Conservation (phyloP, 2,113 vertebrate genomes). For the Macrotis lagotis region DNA sequence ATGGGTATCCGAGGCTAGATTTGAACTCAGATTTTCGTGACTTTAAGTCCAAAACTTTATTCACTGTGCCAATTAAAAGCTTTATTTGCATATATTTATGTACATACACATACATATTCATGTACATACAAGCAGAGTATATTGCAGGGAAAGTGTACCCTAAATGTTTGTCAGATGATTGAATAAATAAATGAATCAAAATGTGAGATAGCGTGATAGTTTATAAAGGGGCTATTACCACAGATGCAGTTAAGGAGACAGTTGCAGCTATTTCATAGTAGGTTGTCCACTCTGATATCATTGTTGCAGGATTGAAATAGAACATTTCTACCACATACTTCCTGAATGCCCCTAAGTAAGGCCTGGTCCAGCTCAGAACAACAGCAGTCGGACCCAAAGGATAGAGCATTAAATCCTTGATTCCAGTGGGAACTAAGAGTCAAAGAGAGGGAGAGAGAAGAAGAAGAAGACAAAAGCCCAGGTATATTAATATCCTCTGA, state of each 20-base stretch:
- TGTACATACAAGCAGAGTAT: not conserved
- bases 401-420: conserved; percentile 92
- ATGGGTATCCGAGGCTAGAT: not conserved
- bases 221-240: conserved; percentile 85
- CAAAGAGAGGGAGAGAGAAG: conserved; percentile 19
- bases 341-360: conserved; percentile 92
- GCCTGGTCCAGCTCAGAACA: conserved; percentile 95
- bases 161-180: not conserved
- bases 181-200: not conserved
- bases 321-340: conserved; percentile 97
- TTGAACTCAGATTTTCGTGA: not conserved
- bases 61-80: not conserved
- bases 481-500: conserved; percentile 27
- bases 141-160: not conserved
- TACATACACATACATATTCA: not conserved
- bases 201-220: not conserved
- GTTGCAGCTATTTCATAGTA: conserved; percentile 97
- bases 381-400: conserved; percentile 93
- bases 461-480: conserved; percentile 28
- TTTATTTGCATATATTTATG: not conserved
- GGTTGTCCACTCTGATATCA: conserved; percentile 95
- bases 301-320: conserved; percentile 94
- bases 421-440: conserved; percentile 91
- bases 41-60: not conserved
- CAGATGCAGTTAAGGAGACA: conserved; percentile 90